Evolutionary conservation across 2,888 invertebrate genomes (phyloP).

Genomic region (Apodemia arnacis): DNA sequence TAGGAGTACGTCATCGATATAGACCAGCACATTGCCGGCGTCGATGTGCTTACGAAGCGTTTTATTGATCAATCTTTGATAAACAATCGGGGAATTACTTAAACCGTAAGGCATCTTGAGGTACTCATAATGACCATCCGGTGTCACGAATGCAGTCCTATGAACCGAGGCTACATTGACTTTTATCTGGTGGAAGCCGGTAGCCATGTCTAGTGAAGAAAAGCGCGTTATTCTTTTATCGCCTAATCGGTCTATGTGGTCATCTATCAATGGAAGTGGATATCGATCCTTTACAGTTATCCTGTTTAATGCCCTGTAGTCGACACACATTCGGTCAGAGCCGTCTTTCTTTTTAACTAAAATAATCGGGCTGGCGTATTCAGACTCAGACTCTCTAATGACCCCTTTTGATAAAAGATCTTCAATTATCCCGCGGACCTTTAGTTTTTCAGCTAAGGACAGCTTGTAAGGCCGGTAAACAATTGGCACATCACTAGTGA

Average conservation of each 20-base stretch:
- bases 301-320: slow-evolving; percentile 46
- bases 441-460: not conserved
- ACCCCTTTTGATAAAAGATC: slow-evolving; percentile 7
- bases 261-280: slow-evolving; percentile 55
- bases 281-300: slow-evolving; percentile 52
- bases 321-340: slow-evolving; percentile 49
- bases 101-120: slow-evolving; percentile 32
- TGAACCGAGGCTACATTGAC: slow-evolving; percentile 41
- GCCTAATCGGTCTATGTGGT: slow-evolving; percentile 53
- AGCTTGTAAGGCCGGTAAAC: slow-evolving; percentile 25
- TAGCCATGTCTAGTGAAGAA: slow-evolving; percentile 57
- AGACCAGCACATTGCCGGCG: not conserved
- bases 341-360: slow-evolving; percentile 40
- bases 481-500: not conserved
- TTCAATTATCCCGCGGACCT: not conserved
- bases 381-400: slow-evolving; percentile 11
- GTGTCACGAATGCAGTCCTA: slow-evolving; percentile 31
- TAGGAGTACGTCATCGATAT: slow-evolving; percentile 20
- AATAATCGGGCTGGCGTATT: slow-evolving; percentile 23
- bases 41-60: not conserved
- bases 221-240: slow-evolving; percentile 31
- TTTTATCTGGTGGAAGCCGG: slow-evolving; percentile 55
- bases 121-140: slow-evolving; percentile 34
- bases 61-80: slow-evolving; percentile 17
- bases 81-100: slow-evolving; percentile 2